Evolutionary conservation across 2,888 invertebrate species (phyloP).

Genomic region (Thera obeliscata): DNA sequence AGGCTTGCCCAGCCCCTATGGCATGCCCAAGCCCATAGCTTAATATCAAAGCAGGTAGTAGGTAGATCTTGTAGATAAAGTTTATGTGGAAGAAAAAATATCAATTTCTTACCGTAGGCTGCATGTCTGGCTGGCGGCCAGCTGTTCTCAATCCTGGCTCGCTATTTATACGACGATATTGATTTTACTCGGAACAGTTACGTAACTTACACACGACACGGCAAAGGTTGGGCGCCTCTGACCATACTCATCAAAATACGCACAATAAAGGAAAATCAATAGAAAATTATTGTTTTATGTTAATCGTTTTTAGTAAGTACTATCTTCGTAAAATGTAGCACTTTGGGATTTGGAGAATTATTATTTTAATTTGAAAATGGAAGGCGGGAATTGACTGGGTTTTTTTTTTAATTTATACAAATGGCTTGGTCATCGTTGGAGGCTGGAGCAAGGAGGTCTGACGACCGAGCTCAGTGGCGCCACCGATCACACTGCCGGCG

Average conservation of each 20-base stretch:
- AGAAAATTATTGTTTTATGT: conserved; percentile 39
- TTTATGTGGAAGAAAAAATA: neutral
- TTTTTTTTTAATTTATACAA: conserved; percentile 54
- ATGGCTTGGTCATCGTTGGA: conserved; percentile 52
- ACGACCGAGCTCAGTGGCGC: conserved; percentile 72
- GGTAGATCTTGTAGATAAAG: neutral
- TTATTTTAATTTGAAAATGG: conserved; percentile 48
- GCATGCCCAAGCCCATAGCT: no score
- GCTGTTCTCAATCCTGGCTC: conserved; percentile 75
- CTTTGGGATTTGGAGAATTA: conserved; percentile 16
- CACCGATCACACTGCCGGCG: conserved; percentile 68
- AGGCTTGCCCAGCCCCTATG: no score
- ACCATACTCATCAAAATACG: conserved; percentile 61
- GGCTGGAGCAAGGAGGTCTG: conserved; percentile 49
- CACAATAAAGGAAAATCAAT: conserved; percentile 53
- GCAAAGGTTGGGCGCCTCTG: conserved; percentile 68
- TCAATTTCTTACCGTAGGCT: conserved; percentile 70
- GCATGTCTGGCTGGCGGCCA: conserved; percentile 77
- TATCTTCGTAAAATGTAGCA: conserved; percentile 20
- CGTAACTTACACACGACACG: conserved; percentile 72
- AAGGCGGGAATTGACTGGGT: conserved; percentile 61
- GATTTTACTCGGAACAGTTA: conserved; percentile 80
- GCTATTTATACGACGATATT: conserved; percentile 82
- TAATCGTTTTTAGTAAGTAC: conserved; percentile 13
- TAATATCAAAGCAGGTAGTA: no score